Percentiles rank a stretch among this genome's conserved stretches.
phyloP scores from a whole-genome alignment of 2,113 vertebrate species.

The Crotalus horridus region DNA sequence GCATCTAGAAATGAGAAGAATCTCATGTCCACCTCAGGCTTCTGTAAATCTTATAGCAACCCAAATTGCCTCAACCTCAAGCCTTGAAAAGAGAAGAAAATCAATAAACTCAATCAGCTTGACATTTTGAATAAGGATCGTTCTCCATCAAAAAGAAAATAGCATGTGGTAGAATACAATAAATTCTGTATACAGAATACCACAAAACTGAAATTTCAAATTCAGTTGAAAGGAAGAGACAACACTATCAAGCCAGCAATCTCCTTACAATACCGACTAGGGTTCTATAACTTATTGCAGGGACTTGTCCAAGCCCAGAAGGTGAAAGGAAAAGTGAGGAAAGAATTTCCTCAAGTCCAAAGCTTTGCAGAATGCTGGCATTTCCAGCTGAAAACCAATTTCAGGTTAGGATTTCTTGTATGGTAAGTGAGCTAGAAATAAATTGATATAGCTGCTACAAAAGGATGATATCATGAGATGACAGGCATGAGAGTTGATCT shows the following conservation, averaged over 20 bases:
- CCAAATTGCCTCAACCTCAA: neutral
- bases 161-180: neutral
- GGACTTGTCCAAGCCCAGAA: neutral
- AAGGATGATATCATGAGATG: neutral
- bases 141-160: neutral
- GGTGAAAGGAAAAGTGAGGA: neutral
- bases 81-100: neutral
- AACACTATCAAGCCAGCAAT: neutral
- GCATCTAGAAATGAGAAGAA: neutral
- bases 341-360: neutral
- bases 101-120: neutral
- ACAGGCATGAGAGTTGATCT: neutral
- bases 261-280: neutral
- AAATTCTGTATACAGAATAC: neutral
- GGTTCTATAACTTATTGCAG: neutral
- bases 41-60: neutral
- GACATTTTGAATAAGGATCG: neutral
- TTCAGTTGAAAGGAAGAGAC: neutral
- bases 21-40: neutral
- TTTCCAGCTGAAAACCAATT: neutral
- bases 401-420: neutral
- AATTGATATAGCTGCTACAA: neutral
- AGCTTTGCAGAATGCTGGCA: neutral
- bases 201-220: neutral
- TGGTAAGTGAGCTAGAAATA: neutral